Evolutionary conservation across 1,140 invertebrate genomes (phyloP).

Genomic region (Diabrotica undecimpunctata): DNA sequence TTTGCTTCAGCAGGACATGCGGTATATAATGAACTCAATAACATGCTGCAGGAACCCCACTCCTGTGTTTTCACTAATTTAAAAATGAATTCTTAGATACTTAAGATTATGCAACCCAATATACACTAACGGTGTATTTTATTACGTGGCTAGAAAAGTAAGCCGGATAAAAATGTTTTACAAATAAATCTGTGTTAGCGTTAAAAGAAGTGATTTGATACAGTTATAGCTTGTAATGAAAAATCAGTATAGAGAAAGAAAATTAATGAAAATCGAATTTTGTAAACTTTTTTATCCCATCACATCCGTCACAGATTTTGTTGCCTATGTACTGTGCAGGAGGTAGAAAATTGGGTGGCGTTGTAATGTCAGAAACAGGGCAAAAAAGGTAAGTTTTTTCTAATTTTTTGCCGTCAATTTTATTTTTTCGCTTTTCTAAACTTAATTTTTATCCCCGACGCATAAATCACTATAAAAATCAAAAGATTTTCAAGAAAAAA

Average conservation of each 20-base stretch:
- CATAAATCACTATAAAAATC: not conserved
- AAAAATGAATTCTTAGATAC: constrained; percentile 1
- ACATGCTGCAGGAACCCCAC: not conserved
- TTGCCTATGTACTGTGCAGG: constrained; percentile 44
- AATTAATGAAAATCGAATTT: constrained; percentile 4
- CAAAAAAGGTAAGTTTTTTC: constrained; percentile 52
- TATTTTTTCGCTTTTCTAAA: not conserved
- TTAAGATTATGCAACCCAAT: constrained; percentile 30
- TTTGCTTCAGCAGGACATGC: too few relatives aligned
- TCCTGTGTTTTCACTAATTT: not conserved
- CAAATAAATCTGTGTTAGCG: constrained; percentile 2
- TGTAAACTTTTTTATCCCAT: constrained; percentile 13
- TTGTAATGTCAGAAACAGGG: constrained; percentile 55
- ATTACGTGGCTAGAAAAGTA: constrained; percentile 34
- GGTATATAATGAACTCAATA: too few relatives aligned
- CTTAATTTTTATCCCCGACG: not conserved
- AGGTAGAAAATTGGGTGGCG: constrained; percentile 55
- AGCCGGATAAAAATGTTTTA: constrained; percentile 10
- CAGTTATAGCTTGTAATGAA: too few relatives aligned
- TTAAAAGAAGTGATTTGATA: not conserved
- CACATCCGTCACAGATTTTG: constrained; percentile 18
- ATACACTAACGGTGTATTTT: constrained; percentile 27
- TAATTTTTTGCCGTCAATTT: constrained; percentile 17
- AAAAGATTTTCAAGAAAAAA: not conserved
- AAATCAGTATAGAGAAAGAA: not conserved